These are phyloP conservation scores for Alsophila aescularia DNA, from an alignment of 2,888 invertebrate species.

Conservation along the genomic window DNA sequence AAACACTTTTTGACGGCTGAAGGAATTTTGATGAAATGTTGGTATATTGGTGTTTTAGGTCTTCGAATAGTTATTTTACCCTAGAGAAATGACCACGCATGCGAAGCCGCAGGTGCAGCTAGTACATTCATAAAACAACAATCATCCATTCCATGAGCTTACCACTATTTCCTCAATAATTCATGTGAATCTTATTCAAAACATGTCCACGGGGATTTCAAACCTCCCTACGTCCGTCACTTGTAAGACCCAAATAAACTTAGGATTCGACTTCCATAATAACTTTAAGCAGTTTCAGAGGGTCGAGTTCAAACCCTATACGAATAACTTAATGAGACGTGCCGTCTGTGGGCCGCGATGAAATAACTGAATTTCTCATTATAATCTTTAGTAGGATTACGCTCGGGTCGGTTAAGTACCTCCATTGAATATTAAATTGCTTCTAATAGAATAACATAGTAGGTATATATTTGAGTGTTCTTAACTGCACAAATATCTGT, in stretches of 20 bases:
- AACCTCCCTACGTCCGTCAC: slow-evolving; percentile 4
- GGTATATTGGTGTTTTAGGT: no score
- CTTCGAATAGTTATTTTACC: no score
- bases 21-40: no score
- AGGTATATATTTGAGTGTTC: slow-evolving; percentile 45
- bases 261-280: slow-evolving; percentile 36
- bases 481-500: slow-evolving; percentile 24
- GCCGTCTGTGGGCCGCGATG: slow-evolving; percentile 37
- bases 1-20: no score
- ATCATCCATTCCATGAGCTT: no score
- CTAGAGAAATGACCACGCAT: no score
- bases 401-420: slow-evolving; percentile 43
- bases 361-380: slow-evolving; percentile 52
- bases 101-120: no score
- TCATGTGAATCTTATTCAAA: slow-evolving; percentile 2
- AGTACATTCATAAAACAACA: no score
- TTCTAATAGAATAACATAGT: slow-evolving; percentile 52
- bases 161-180: no score
- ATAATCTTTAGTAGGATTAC: slow-evolving; percentile 56
- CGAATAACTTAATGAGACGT: slow-evolving; percentile 50
- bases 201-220: not conserved
- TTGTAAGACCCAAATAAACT: slow-evolving; percentile 36
- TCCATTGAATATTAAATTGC: slow-evolving; percentile 48
- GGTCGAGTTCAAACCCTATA: slow-evolving; percentile 39
- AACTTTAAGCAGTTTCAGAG: no score